Conservation (phyloP, 2,113 vertebrate species). For the Paracyprichromis sp. region DNA sequence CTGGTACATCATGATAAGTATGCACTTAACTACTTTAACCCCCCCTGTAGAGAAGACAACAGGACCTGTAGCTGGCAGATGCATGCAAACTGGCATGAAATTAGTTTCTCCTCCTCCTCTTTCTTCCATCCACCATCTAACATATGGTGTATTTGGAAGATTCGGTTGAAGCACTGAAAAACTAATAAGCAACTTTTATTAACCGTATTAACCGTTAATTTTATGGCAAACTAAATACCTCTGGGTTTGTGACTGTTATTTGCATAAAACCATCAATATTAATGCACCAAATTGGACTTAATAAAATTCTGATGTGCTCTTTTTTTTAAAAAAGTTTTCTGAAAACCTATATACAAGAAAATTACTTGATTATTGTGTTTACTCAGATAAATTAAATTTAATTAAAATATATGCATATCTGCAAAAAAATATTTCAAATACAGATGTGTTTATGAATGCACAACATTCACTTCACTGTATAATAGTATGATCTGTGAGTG, state of each 20-base stretch:
- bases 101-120: neutral
- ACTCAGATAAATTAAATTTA: accelerated
- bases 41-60: neutral
- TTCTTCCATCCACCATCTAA: neutral
- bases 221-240: neutral
- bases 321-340: neutral
- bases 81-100: neutral
- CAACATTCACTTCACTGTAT: neutral
- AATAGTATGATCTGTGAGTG: neutral
- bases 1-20: neutral
- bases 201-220: neutral
- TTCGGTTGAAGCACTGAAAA: neutral
- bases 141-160: neutral
- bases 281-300: neutral
- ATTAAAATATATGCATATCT: neutral
- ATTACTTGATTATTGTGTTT: neutral
- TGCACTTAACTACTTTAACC: neutral
- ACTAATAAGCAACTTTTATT: neutral
- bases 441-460: neutral
- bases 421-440: neutral
- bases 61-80: neutral
- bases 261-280: neutral
- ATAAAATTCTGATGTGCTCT: neutral
- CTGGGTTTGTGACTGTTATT: neutral
- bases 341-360: neutral